Evolutionary conservation across 2,797 vertebrate species (phyloP).

Genomic region (Oreochromis grahami): DNA sequence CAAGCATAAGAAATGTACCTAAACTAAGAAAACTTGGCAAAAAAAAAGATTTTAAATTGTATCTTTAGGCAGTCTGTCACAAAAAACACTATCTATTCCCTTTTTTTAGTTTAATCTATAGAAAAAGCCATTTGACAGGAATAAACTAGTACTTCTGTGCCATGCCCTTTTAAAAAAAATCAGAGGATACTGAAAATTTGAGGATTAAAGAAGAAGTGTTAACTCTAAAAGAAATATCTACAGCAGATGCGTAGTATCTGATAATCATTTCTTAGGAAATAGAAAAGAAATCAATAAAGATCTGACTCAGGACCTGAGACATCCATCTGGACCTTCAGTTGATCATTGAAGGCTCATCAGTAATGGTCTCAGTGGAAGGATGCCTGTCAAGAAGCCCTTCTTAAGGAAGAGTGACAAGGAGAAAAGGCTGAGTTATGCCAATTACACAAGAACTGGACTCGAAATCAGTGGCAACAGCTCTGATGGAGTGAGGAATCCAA

Average conservation of each 20-base stretch:
- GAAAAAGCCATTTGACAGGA: not conserved
- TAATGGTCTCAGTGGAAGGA: not conserved
- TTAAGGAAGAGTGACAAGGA: not conserved
- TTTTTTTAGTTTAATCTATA: not conserved
- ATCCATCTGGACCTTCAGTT: not conserved
- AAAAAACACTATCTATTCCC: not conserved
- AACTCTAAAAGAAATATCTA: not conserved
- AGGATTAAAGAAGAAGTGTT: not conserved
- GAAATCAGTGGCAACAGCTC: not conserved
- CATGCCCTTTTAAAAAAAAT: not conserved
- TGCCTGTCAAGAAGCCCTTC: not conserved
- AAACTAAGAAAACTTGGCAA: not conserved
- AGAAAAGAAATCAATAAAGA: not conserved
- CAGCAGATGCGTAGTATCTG: fast-evolving
- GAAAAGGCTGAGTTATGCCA: not conserved
- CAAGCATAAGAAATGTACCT: not conserved
- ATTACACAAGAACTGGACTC: not conserved
- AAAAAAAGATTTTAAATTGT: not conserved
- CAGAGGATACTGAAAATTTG: not conserved
- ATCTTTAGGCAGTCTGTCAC: not conserved
- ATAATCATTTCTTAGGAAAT: not conserved
- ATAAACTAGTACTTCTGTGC: not conserved
- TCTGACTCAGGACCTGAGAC: not conserved
- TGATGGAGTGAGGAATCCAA: not conserved
- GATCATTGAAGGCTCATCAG: not conserved